Percentiles rank a stretch among this genome's conserved stretches.
Conservation (phyloP, 2,888 invertebrate genomes). For the Trissolcus japonicus region DNA sequence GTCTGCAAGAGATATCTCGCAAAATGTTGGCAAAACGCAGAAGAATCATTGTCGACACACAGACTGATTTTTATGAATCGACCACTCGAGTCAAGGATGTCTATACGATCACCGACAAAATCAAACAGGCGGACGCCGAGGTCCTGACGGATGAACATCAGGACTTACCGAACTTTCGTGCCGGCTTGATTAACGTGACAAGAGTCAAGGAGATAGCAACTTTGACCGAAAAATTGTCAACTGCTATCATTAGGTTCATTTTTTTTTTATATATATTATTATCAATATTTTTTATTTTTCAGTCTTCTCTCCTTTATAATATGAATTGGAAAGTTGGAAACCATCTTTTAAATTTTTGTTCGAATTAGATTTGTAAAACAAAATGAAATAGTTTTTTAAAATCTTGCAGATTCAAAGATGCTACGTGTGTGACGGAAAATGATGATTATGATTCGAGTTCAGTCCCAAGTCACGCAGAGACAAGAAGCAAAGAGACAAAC, state of each 20-base stretch:
- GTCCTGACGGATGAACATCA: constrained; percentile 69
- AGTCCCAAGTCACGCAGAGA: not conserved
- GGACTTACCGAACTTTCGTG: constrained; percentile 28
- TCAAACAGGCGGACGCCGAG: constrained; percentile 63
- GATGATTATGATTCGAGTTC: not conserved
- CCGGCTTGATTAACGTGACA: constrained; percentile 12
- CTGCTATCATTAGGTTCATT: constrained; percentile 46
- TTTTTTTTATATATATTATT: not conserved
- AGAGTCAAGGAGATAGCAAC: constrained; percentile 71
- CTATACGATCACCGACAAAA: constrained; percentile 64
- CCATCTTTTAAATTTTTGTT: too few relatives aligned
- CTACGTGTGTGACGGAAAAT: constrained; percentile 64
- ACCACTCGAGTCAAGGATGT: constrained; percentile 68
- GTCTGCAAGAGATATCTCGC: constrained; percentile 71
- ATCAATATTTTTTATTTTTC: not conserved
- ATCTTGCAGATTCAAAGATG: constrained; percentile 63
- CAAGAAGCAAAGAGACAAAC: not conserved
- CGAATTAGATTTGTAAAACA: too few relatives aligned
- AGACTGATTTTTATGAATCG: constrained; percentile 65
- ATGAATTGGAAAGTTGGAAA: too few relatives aligned
- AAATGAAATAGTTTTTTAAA: too few relatives aligned
- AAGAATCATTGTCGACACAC: constrained; percentile 69
- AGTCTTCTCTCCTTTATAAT: too few relatives aligned
- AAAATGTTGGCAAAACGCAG: constrained; percentile 72
- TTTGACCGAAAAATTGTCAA: constrained; percentile 63